Evolutionary conservation across 53 echinoderm and acorn worm species (phyloP).

Genomic region (Apostichopus leukothele): DNA sequence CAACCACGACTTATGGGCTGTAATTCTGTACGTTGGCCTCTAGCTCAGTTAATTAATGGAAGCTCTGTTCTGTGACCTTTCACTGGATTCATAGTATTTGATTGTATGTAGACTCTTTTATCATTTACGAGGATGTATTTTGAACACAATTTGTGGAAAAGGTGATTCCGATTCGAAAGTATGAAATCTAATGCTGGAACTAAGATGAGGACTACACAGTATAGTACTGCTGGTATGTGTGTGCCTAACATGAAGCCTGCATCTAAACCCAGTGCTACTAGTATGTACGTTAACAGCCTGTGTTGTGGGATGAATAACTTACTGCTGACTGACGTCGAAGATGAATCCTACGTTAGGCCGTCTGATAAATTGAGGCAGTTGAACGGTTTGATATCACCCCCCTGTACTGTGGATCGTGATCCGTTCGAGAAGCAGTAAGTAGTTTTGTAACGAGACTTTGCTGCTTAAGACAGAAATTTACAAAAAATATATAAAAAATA

Average conservation of each 20-base stretch:
- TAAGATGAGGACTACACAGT: conserved; percentile 9
- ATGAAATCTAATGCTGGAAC: neutral
- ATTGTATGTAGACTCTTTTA: too few species aligned
- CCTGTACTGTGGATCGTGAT: neutral
- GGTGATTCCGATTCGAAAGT: neutral
- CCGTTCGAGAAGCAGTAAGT: neutral
- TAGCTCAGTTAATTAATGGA: too few species aligned
- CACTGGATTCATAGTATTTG: too few species aligned
- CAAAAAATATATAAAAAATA: too few species aligned
- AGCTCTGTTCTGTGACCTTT: too few species aligned
- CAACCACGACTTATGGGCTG: too few species aligned
- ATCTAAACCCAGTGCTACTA: neutral
- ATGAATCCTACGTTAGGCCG: neutral
- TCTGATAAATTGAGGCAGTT: neutral
- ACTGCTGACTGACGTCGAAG: neutral
- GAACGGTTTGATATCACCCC: neutral
- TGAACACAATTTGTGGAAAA: too few species aligned
- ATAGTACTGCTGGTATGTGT: conserved; percentile 3
- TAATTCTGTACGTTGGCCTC: too few species aligned
- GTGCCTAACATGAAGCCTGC: conserved; percentile 6
- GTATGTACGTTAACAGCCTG: neutral
- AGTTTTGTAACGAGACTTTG: neutral
- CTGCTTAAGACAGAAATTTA: too few species aligned
- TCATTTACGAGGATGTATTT: too few species aligned
- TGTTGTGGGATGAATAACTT: conserved; percentile 19